phyloP scores from a whole-genome alignment of 2,888 invertebrate genomes.

The Cryptocheilus praepositus region DNA sequence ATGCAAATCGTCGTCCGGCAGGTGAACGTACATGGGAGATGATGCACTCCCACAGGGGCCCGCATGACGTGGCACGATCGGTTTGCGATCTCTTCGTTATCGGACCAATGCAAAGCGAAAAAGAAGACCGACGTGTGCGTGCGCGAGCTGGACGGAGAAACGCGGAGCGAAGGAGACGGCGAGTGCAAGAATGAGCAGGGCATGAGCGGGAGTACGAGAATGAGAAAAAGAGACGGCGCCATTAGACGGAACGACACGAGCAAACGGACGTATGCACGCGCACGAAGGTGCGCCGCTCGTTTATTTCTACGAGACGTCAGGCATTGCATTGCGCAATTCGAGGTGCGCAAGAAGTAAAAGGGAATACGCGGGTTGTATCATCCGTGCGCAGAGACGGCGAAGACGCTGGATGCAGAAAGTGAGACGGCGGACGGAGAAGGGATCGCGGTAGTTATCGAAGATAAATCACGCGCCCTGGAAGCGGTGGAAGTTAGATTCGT shows the following conservation, averaged over 20 bases:
- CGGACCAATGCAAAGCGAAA: constrained; percentile 18
- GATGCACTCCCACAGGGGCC: constrained; percentile 38
- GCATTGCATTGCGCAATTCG: constrained; percentile 59
- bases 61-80: constrained; percentile 43
- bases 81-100: constrained; percentile 40
- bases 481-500: constrained; percentile 25
- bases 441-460: constrained; percentile 44
- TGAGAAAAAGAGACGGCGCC: constrained; percentile 1
- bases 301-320: constrained; percentile 43
- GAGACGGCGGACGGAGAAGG: constrained; percentile 15
- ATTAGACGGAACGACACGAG: too few relatives aligned
- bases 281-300: constrained; percentile 47
- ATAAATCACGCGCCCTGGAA: constrained; percentile 43
- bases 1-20: constrained; percentile 51
- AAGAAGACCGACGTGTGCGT: neutral
- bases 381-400: neutral
- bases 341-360: constrained; percentile 44
- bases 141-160: constrained; percentile 17
- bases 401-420: constrained; percentile 17
- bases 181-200: too few relatives aligned
- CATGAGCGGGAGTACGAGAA: neutral
- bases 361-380: constrained; percentile 34
- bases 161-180: constrained; percentile 18
- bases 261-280: constrained; percentile 8
- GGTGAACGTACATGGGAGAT: constrained; percentile 37